Conservation (phyloP, 2,797 vertebrate species). For the Muscicapa comitata region DNA sequence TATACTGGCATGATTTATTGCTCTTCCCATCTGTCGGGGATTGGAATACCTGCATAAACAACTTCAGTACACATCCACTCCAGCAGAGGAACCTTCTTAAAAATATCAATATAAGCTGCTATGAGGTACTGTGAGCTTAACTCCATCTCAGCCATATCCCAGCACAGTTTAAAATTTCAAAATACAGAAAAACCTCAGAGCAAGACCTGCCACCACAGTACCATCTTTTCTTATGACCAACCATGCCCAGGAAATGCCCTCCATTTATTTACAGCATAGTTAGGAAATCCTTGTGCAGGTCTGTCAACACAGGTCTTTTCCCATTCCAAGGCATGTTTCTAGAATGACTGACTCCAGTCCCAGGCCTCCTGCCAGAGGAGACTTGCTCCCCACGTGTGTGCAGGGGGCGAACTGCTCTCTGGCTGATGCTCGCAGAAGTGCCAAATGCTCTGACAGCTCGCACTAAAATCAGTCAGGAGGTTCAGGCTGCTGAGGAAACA, state of each 20-base stretch:
- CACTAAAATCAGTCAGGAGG: not conserved
- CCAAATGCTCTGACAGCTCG: not conserved
- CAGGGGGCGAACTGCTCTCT: not conserved
- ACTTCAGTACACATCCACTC: not conserved
- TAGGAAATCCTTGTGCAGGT: not conserved
- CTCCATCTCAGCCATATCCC: not conserved
- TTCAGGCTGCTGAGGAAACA: not conserved
- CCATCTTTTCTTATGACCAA: not conserved
- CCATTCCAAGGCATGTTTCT: accelerated
- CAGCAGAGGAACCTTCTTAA: not conserved
- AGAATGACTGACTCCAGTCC: not conserved
- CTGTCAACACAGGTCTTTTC: not conserved
- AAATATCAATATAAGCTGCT: not conserved
- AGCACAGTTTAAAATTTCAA: not conserved
- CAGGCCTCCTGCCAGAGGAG: not conserved
- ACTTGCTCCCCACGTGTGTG: accelerated
- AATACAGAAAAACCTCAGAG: not conserved
- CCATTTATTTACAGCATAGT: not conserved
- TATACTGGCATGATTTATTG: conserved; percentile 8
- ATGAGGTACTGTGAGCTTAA: not conserved
- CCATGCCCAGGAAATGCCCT: not conserved
- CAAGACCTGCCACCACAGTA: accelerated
- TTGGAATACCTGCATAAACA: conserved; percentile 9
- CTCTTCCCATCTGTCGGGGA: not conserved
- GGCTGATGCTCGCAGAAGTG: not conserved